Evolutionary conservation across 1,140 invertebrate species (phyloP).

Genomic region (Cyclina sinensis): DNA sequence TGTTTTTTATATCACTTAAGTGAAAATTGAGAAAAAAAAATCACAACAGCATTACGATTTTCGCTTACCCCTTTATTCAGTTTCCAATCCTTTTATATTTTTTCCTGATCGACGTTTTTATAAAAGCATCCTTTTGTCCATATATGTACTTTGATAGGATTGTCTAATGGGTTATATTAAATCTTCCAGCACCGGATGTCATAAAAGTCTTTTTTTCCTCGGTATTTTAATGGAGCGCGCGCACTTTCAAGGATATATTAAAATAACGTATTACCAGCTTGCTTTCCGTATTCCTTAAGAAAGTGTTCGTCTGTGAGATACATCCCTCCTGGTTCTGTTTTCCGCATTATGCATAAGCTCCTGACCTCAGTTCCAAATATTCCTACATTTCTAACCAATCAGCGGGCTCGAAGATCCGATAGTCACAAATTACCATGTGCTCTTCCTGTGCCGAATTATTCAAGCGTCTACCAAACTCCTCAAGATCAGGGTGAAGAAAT

Average conservation of each 20-base stretch:
- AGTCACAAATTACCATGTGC: conserved; percentile 43
- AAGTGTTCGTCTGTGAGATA: conserved; percentile 19
- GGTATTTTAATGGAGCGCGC: neutral
- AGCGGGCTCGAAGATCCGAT: conserved; percentile 22
- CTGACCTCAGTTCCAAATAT: conserved; percentile 53
- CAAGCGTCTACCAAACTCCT: conserved; percentile 51
- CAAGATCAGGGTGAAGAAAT: conserved; percentile 51
- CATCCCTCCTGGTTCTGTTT: conserved; percentile 21
- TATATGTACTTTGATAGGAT: neutral
- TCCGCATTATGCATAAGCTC: conserved; percentile 25
- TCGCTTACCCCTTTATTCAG: neutral
- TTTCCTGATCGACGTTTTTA: neutral
- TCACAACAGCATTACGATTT: neutral
- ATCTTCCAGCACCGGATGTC: too few species aligned
- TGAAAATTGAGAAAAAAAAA: too few species aligned
- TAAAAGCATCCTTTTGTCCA: neutral
- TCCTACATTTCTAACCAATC: conserved; percentile 48
- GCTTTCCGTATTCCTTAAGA: conserved; percentile 43
- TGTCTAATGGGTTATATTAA: too few species aligned
- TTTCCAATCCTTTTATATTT: neutral
- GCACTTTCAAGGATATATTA: neutral
- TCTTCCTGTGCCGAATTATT: conserved; percentile 55
- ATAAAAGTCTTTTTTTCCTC: too few species aligned
- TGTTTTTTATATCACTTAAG: too few species aligned
- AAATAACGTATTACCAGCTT: conserved; percentile 15